Conservation (phyloP, 2,113 vertebrate species). For the Daphoenositta chrysoptera region DNA sequence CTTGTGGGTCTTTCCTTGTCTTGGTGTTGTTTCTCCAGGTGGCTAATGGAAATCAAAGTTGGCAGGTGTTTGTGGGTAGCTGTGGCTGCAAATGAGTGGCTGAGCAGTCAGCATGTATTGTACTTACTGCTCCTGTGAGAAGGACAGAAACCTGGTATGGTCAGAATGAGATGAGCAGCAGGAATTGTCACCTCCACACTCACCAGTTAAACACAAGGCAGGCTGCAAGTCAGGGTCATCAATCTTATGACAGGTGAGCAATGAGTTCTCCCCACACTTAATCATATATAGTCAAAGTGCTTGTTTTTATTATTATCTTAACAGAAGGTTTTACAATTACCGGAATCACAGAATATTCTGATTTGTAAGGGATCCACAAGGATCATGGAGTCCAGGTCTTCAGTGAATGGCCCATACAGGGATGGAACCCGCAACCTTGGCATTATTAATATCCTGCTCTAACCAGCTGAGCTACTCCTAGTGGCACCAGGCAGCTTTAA, state of each 20-base stretch:
- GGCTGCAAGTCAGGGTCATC: neutral
- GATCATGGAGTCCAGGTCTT: neutral
- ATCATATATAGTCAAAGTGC: neutral
- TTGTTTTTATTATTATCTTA: neutral
- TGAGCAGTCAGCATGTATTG: neutral
- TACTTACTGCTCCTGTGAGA: neutral
- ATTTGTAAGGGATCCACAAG: neutral
- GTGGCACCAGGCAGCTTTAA: neutral
- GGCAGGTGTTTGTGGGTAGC: neutral
- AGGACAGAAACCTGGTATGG: neutral
- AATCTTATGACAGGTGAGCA: neutral
- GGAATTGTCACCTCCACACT: neutral
- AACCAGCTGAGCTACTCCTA: neutral
- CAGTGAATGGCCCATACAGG: neutral
- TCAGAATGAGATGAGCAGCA: neutral
- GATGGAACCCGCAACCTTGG: neutral
- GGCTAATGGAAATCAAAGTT: neutral
- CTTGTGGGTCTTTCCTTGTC: neutral
- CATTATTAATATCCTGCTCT: neutral
- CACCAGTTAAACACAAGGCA: neutral
- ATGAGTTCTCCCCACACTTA: neutral
- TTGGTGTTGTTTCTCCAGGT: neutral
- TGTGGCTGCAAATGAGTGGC: neutral
- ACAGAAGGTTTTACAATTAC: neutral
- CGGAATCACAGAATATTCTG: neutral